Base-by-base conservation (phyloP, 35 echinoderm and acorn worm species). In the Ophioderma brevispina region DNA sequence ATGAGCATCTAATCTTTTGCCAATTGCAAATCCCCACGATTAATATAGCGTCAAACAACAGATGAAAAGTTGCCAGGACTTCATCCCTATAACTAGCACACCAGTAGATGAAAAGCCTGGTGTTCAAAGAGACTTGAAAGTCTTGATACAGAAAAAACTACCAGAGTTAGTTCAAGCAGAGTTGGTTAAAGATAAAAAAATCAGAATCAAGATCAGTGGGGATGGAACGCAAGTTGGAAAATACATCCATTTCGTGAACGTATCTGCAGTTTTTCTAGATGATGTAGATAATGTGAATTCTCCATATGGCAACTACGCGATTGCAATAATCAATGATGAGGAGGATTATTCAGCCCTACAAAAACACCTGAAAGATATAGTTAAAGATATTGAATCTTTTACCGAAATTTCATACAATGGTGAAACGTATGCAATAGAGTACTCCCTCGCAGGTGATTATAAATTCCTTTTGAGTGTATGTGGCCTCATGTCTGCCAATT, bases 231-330 rank as follows among this genome's bases (percentile, higher is more conserved):
- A 89, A 40, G 87, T 81, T 21, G 87, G 78, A 17, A 89, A 81
- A 80, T 77, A 89, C 81, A 77, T 89, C 3, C 77, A 77, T 13
- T 89, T 89, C 33, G 87, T 89, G 30, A 87, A 89, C 38, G 37
- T 89, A 10, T 37, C 87, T 34, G 77, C 75, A 31, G 36, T 77
- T 38, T 38, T 88, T 40, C 32, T 87, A 33, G 6, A 87, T 87
- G 84, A 87, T 25, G 34, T 36, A 59, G 31, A 30, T 18, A 36
- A n/a, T 75, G 37, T 64, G 33, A 80, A 49, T 43, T 25, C 63
- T 78, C 18, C 31, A 23, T 70, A 88, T 88, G 86, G 86, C n/a
- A 88, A 88, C 35, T 88, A 88, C 33, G 19, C 75, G 31, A 88
- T 88, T 80, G 75, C 86, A 10, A 80, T 88, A 40, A 32, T 89